Evolutionary conservation across 2,797 vertebrate species (phyloP).

Genomic region (Sarcophilus harrisii): DNA sequence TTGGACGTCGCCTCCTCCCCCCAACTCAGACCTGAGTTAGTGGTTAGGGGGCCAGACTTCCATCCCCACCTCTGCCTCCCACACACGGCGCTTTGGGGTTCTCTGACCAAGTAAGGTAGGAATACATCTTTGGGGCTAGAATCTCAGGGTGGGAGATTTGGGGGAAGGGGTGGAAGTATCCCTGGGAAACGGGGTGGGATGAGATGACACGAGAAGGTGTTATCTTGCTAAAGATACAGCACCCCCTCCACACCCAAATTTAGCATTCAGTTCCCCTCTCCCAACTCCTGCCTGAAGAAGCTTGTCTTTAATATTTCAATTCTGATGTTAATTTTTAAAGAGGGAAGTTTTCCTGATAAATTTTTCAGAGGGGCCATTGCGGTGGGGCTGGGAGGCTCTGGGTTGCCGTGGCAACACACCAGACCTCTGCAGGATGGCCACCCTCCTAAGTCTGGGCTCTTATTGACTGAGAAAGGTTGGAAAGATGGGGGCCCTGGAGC

Average conservation of each 20-base stretch:
- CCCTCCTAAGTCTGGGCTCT: constrained; percentile 25
- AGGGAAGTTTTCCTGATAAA: constrained; percentile 79
- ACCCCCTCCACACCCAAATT: constrained; percentile 46
- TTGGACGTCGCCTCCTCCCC: background rate
- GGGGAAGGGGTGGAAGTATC: background rate
- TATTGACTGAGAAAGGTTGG: background rate
- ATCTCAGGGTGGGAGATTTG: background rate
- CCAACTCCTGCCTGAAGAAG: constrained; percentile 58
- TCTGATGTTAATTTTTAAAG: constrained; percentile 80
- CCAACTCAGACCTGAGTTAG: background rate
- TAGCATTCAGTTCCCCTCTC: constrained; percentile 54
- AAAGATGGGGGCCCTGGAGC: background rate
- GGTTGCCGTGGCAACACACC: constrained; percentile 65
- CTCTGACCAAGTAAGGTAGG: background rate
- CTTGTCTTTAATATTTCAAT: constrained; percentile 80
- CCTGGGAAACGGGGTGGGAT: background rate
- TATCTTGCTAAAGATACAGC: background rate
- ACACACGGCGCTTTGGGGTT: background rate
- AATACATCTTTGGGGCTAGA: background rate
- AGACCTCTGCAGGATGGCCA: constrained; percentile 62
- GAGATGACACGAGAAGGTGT: background rate
- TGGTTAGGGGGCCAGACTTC: background rate
- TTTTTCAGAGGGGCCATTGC: constrained; percentile 78
- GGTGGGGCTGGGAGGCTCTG: constrained; percentile 60
- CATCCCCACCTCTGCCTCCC: background rate